phyloP scores from a whole-genome alignment of 2,888 invertebrate genomes.

The Scaptomyza parva region DNA sequence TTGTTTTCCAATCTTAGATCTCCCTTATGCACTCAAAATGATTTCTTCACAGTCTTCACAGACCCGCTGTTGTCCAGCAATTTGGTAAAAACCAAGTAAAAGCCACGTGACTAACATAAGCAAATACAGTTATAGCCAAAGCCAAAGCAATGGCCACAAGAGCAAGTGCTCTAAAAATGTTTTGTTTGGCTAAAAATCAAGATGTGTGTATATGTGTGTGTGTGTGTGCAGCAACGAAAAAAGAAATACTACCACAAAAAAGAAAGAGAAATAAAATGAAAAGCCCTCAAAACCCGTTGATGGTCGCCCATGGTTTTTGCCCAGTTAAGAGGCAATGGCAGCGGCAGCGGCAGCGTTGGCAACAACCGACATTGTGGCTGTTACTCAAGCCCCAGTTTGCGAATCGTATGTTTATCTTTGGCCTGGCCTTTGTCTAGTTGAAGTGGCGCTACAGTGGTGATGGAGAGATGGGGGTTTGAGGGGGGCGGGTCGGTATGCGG shows the following conservation, averaged over 20 bases:
- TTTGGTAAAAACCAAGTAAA: slow-evolving; percentile 68
- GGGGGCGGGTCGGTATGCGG: slow-evolving; percentile 14
- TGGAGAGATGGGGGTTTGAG: neutral
- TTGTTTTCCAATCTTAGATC: neutral
- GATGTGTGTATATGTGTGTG: too few species aligned
- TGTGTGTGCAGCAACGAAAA: slow-evolving; percentile 54
- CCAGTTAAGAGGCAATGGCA: slow-evolving; percentile 32
- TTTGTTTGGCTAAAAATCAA: slow-evolving; percentile 79
- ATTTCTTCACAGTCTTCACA: slow-evolving; percentile 14
- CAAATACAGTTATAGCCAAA: slow-evolving; percentile 69
- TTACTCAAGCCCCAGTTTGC: slow-evolving; percentile 56
- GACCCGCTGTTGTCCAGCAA: slow-evolving; percentile 55
- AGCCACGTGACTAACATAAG: slow-evolving; percentile 77
- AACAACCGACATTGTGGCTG: slow-evolving; percentile 43
- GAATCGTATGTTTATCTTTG: slow-evolving; percentile 74
- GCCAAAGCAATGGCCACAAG: slow-evolving; percentile 36
- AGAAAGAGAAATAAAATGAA: neutral
- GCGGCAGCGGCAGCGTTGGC: slow-evolving; percentile 45
- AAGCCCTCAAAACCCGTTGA: slow-evolving; percentile 26
- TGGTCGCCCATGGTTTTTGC: slow-evolving; percentile 39
- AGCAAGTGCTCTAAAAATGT: slow-evolving; percentile 67
- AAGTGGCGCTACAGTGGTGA: slow-evolving; percentile 54
- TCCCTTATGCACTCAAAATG: slow-evolving; percentile 14
- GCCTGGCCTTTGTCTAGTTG: slow-evolving; percentile 73
- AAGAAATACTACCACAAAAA: neutral